A percentile compares a stretch with the other conserved stretches of the same genome.
Conservation (phyloP, 2,113 vertebrate species). For the Rutilus rutilus region DNA sequence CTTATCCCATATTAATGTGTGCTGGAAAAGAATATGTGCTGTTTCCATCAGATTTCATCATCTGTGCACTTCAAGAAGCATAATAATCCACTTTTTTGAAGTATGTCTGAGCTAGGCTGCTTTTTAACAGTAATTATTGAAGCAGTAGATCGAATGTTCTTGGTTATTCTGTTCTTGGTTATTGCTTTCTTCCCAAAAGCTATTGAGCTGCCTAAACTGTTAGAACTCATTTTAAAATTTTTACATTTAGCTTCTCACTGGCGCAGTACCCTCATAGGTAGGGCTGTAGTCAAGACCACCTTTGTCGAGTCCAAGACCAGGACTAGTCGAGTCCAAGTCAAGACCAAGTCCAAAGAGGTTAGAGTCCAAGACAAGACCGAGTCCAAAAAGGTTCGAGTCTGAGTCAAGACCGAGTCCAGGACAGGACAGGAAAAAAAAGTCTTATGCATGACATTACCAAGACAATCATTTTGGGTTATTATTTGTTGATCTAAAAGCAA, state of each 20-base stretch:
- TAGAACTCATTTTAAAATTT: not conserved
- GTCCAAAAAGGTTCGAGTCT: too few relatives aligned
- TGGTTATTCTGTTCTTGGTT: not conserved
- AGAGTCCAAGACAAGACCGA: too few relatives aligned
- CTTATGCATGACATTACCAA: too few relatives aligned
- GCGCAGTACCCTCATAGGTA: not conserved
- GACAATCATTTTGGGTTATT: too few relatives aligned
- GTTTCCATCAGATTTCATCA: conserved; percentile 14
- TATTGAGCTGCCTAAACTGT: not conserved
- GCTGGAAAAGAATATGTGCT: conserved; percentile 2
- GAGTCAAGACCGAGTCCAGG: too few relatives aligned
- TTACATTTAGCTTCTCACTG: not conserved
- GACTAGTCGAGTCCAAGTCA: too few relatives aligned
- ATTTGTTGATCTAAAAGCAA: too few relatives aligned
- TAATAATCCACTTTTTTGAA: not conserved
- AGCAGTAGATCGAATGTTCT: not conserved
- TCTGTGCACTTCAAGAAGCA: conserved; percentile 8
- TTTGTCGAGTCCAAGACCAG: too few relatives aligned
- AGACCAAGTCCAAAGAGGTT: too few relatives aligned
- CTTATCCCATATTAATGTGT: not conserved
- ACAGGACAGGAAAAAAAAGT: too few relatives aligned
- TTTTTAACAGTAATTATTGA: conserved; percentile 2
- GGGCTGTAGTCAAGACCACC: too few relatives aligned
- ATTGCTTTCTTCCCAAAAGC: not conserved
- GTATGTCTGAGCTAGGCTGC: not conserved